These are phyloP conservation scores for Heliconius hewitsoni DNA, from an alignment of 1,140 invertebrate genomes.

Conservation along the genomic window DNA sequence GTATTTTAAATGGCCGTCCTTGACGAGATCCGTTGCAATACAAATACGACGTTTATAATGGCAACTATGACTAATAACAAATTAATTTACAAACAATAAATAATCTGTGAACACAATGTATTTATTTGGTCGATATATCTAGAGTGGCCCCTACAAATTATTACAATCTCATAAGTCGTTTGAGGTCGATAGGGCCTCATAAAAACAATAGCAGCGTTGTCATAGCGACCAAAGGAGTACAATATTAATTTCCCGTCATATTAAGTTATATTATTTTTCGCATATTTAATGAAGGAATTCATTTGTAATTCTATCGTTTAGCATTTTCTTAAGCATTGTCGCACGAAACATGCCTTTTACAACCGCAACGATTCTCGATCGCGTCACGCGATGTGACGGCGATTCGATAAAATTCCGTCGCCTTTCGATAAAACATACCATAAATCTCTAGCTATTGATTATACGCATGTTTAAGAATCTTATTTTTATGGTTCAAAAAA, in stretches of 20 bases:
- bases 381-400: conserved; percentile 42
- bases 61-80: conserved; percentile 66
- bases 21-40: conserved; percentile 62
- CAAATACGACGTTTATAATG: conserved; percentile 56
- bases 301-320: conserved; percentile 29
- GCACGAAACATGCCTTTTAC: conserved; percentile 30
- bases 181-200: background rate
- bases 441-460: conserved; percentile 19
- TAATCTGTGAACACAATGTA: conserved; percentile 44
- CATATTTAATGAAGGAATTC: conserved; percentile 22
- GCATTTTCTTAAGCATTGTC: conserved; percentile 46
- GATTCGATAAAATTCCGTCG: conserved; percentile 26
- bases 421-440: conserved; percentile 16
- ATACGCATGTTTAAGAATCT: background rate
- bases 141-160: conserved; percentile 37
- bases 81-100: conserved; percentile 73
- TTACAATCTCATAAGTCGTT: background rate
- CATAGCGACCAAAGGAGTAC: background rate
- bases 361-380: conserved; percentile 26
- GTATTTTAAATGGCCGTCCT: conserved; percentile 56
- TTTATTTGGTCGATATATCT: conserved; percentile 47
- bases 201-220: background rate
- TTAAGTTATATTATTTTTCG: conserved; percentile 9
- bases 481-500: background rate
- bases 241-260: background rate